These are phyloP conservation scores for Hephaestus fuliginosus DNA, from an alignment of 2,797 vertebrate species.

Conservation along the genomic window DNA sequence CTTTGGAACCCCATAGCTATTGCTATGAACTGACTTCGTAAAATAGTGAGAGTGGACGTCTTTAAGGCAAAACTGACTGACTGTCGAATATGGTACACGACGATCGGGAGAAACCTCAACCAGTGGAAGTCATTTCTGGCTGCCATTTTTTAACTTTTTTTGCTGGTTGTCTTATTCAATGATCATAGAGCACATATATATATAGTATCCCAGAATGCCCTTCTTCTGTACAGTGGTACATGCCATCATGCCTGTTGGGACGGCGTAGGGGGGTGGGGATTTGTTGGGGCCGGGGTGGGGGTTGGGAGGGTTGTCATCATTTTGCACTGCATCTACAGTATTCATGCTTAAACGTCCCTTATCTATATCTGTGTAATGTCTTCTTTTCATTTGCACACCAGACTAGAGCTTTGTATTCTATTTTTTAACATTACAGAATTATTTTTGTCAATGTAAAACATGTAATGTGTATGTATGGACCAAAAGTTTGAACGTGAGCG, in stretches of 20 bases:
- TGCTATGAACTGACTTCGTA: constrained; percentile 71
- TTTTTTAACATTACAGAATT: constrained; percentile 88
- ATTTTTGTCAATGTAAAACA: constrained; percentile 87
- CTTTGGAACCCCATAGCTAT: constrained; percentile 61
- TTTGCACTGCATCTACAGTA: constrained; percentile 88
- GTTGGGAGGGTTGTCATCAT: constrained; percentile 73
- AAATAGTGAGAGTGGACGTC: constrained; percentile 63
- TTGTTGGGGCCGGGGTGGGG: constrained; percentile 24
- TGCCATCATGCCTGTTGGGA: constrained; percentile 69
- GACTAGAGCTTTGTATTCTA: constrained; percentile 88
- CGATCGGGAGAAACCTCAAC: constrained; percentile 76
- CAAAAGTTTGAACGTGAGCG: constrained; percentile 81
- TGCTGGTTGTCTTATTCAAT: constrained; percentile 70
- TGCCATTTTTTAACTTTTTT: constrained; percentile 66
- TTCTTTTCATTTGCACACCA: constrained; percentile 88
- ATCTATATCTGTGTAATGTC: constrained; percentile 86
- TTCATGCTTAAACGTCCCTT: constrained; percentile 85
- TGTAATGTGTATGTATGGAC: constrained; percentile 84
- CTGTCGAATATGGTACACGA: constrained; percentile 60
- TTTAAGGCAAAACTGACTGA: constrained; percentile 59
- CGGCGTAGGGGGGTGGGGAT: constrained; percentile 16
- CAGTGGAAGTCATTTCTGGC: constrained; percentile 77
- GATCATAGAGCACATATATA: constrained; percentile 82
- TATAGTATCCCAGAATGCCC: constrained; percentile 76
- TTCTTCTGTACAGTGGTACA: constrained; percentile 69